Conservation (phyloP, 64 coral and sea anemone species). For the Pachyseris speciosa region DNA sequence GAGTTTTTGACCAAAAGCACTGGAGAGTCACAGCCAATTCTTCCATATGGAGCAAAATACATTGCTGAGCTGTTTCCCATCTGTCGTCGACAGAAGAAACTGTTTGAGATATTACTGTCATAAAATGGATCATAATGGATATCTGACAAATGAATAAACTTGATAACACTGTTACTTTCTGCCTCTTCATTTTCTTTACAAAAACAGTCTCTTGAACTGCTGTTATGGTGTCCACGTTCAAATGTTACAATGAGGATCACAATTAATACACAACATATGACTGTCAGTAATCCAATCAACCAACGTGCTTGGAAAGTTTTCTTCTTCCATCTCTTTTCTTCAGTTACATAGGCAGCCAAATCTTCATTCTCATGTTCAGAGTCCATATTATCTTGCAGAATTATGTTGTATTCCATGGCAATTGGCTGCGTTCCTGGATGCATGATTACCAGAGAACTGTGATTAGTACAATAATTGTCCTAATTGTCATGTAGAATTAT, state of each 20-base stretch:
- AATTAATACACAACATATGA: slow-evolving; percentile 51
- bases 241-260: slow-evolving; percentile 73
- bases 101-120: slow-evolving; percentile 23
- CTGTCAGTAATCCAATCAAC: slow-evolving; percentile 41
- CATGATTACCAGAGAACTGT: neutral
- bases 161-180: neutral
- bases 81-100: slow-evolving; percentile 25
- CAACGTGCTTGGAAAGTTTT: slow-evolving; percentile 71
- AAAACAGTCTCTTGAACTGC: neutral
- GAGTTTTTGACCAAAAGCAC: slow-evolving; percentile 32
- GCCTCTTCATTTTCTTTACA: neutral
- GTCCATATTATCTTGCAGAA: neutral
- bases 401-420: neutral
- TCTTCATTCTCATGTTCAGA: neutral
- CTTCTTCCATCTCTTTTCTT: slow-evolving; percentile 60
- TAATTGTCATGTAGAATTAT: too few species aligned
- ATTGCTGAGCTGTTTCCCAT: slow-evolving; percentile 42
- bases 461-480: too few species aligned
- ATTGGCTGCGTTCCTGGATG: neutral
- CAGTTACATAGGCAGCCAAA: neutral
- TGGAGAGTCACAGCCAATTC: slow-evolving; percentile 93
- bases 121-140: slow-evolving; percentile 79
- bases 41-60: slow-evolving; percentile 79
- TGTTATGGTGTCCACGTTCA: slow-evolving; percentile 50
- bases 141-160: slow-evolving; percentile 84